Base-by-base conservation (phyloP, 2,888 invertebrate species). In the Agrochola lota region DNA sequence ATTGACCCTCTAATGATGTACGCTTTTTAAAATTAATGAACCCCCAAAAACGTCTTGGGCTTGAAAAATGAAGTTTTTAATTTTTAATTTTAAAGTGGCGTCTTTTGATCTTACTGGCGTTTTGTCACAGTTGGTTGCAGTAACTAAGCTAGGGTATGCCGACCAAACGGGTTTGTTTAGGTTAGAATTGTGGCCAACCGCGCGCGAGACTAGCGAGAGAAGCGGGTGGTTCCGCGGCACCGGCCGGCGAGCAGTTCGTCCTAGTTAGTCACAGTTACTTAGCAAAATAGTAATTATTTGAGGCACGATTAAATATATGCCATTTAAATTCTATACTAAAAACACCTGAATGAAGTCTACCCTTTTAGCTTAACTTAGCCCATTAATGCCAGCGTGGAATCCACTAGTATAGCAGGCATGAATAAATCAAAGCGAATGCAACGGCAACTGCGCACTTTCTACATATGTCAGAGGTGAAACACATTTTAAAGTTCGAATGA, bases 381-480 rank as follows among this genome's bases (percentile, higher is more conserved):
- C 20, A 70, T 15, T 43, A 26, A 60, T 60, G 20, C 8, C 30
- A 60, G 30, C 3, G 1, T 60, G 8, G 20, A 60, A 46, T 30
- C 30, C 43, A 35, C 70, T 17, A 35, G n/a, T n/a, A n/a, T n/a
- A n/a, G 71, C 71, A 66, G 23, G 40, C 9, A 67, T 71, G 70
- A 40, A 66, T 43, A 43, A 23, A 43, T 43, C 6, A 71, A 20
- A 71, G 67, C 26, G 5, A 67, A 43, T 70, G 67, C 70, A 43
- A 15, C 23, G 9, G 23, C 26, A 20, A 67, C 26, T 23, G 26
- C 67, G 26, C 26, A 26, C 68, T 71, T 71, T 71, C 70, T 67
- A 66, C 67, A 6, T 66, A 64, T 66, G 70, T 71, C 43, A 67
- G 20, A 71, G 67, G 70, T 71, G 67, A 67, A 26, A 66, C 40